phyloP scores from a whole-genome alignment of 2,113 vertebrate genomes.

The Python bivittatus region DNA sequence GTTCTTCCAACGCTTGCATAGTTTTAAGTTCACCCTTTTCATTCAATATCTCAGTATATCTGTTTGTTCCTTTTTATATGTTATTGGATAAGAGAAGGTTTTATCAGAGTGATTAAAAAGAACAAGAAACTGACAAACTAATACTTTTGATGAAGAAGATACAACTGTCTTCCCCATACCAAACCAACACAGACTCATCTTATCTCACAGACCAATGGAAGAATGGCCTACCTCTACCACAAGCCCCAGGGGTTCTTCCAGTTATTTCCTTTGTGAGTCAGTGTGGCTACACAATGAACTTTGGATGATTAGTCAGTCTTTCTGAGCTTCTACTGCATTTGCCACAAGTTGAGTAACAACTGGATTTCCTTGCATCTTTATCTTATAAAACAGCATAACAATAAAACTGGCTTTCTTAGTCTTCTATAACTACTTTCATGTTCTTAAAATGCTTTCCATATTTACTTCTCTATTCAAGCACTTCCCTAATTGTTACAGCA shows the following conservation, averaged over 20 bases:
- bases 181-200: neutral
- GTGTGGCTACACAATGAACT: neutral
- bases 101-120: conserved; percentile 37
- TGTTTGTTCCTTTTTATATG: too few species aligned
- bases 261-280: neutral
- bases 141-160: neutral
- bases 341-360: neutral
- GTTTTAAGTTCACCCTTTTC: too few species aligned
- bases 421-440: neutral
- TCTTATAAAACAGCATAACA: neutral
- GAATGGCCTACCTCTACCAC: neutral
- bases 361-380: neutral
- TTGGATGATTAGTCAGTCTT: neutral
- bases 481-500: neutral
- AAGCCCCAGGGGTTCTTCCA: neutral
- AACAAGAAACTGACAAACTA: neutral
- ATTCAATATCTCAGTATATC: too few species aligned
- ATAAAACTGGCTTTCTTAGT: neutral
- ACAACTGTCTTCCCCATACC: neutral
- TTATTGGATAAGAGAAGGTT: too few species aligned
- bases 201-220: neutral
- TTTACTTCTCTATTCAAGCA: neutral
- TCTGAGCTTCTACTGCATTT: neutral
- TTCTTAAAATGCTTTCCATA: neutral
- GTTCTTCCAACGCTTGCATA: too few species aligned